Evolutionary conservation across 2,113 vertebrate genomes (phyloP).

Genomic region (Mesocricetus auratus): DNA sequence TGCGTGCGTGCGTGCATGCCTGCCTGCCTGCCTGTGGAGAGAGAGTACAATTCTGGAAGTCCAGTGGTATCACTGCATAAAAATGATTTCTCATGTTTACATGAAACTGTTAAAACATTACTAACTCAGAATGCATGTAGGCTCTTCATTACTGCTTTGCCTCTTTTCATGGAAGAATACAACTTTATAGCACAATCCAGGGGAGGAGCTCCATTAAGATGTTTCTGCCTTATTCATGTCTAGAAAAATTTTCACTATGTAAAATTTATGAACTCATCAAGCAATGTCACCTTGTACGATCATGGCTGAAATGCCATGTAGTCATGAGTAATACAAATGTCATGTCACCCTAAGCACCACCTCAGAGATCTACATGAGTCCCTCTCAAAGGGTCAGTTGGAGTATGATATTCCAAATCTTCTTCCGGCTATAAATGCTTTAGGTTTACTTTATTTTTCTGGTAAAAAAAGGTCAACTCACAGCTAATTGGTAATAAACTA

Average conservation of each 20-base stretch:
- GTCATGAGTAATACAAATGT: background rate
- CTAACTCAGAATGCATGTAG: background rate
- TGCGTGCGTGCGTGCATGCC: background rate
- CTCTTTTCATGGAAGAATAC: background rate
- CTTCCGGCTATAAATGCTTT: background rate
- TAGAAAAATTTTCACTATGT: background rate
- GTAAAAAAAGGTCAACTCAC: background rate
- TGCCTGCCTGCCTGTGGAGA: background rate
- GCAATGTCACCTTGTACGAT: background rate
- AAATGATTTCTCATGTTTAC: constrained; percentile 23
- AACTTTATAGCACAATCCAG: background rate
- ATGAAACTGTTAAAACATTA: background rate
- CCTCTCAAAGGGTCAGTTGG: background rate
- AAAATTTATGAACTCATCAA: background rate
- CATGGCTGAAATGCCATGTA: background rate
- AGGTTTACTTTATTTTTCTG: background rate
- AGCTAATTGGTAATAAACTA: background rate
- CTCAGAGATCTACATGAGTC: background rate
- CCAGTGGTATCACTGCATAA: background rate
- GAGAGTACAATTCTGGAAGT: background rate
- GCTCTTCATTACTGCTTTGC: background rate
- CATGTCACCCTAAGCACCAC: background rate
- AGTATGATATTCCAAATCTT: background rate
- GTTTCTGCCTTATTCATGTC: background rate
- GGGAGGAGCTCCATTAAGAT: background rate